Percentiles rank a stretch among this genome's conserved stretches.
These are phyloP conservation scores for Ataeniobius toweri DNA, from an alignment of 2,797 vertebrate genomes.

Conservation along the genomic window DNA sequence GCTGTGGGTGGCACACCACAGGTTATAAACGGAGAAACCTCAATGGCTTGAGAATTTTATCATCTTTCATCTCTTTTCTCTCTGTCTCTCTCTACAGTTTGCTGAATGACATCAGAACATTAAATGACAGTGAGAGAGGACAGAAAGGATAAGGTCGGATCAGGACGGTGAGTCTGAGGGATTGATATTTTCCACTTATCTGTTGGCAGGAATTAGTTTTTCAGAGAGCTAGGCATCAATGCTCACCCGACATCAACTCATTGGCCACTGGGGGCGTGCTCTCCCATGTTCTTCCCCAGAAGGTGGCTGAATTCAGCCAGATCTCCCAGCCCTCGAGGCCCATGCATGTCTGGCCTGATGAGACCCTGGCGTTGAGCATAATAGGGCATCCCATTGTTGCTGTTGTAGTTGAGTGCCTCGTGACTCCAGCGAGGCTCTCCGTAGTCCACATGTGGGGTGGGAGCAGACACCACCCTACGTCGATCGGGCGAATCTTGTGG, in stretches of 20 bases:
- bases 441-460: constrained; percentile 86
- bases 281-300: constrained; percentile 84
- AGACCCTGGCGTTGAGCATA: constrained; percentile 76
- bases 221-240: constrained; percentile 52
- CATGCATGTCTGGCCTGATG: constrained; percentile 76
- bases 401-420: constrained; percentile 87
- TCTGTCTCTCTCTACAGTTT: constrained; percentile 65
- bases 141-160: constrained; percentile 65
- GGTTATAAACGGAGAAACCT: constrained; percentile 48
- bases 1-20: constrained; percentile 37
- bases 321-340: constrained; percentile 75
- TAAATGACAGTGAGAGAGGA: constrained; percentile 78
- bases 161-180: constrained; percentile 62
- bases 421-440: constrained; percentile 86
- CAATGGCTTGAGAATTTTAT: constrained; percentile 39
- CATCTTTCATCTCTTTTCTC: constrained; percentile 47
- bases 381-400: constrained; percentile 81
- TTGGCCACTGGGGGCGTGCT: constrained; percentile 86
- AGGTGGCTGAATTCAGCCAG: constrained; percentile 88
- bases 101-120: constrained; percentile 71
- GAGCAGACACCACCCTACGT: constrained; percentile 90
- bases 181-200: constrained; percentile 68
- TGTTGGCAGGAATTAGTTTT: constrained; percentile 62
- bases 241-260: constrained; percentile 62
- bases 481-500: constrained; percentile 90